These are phyloP conservation scores for Nerophis lumbriciformis DNA, from an alignment of 2,113 vertebrate genomes.

Conservation along the genomic window DNA sequence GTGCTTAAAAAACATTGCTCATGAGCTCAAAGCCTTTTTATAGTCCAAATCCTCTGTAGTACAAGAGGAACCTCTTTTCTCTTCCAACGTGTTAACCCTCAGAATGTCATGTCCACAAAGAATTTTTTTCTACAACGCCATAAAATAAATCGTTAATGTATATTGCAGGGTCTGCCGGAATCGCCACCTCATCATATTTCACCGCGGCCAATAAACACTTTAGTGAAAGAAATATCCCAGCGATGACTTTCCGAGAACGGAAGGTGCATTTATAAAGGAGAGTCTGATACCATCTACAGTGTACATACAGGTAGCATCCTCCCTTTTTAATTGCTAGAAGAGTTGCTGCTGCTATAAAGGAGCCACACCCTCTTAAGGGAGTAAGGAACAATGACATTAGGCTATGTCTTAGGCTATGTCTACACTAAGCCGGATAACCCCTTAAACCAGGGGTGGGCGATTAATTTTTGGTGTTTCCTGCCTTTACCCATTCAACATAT, in stretches of 20 bases:
- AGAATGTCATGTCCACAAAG: not conserved
- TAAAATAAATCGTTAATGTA: conserved; percentile 5
- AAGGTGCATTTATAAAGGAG: not conserved
- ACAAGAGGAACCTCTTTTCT: not conserved
- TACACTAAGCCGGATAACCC: too few relatives aligned
- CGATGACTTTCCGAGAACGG: not conserved
- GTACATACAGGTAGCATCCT: not conserved
- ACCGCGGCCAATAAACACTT: conserved; percentile 1
- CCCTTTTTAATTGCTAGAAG: not conserved
- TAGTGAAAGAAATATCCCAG: not conserved
- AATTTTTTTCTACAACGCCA: not conserved
- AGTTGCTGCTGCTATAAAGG: not conserved
- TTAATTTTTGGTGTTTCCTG: too few relatives aligned
- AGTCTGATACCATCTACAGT: too few relatives aligned
- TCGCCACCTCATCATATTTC: conserved; percentile 3
- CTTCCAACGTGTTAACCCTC: not conserved
- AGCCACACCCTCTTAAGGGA: not conserved
- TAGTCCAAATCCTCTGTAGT: conserved; percentile 18
- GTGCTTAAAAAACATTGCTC: too few relatives aligned
- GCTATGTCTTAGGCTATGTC: not conserved
- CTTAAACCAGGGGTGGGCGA: too few relatives aligned
- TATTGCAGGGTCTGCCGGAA: conserved; percentile 14
- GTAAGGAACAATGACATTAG: not conserved
- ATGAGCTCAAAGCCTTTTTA: not conserved
- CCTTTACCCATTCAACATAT: too few relatives aligned